Evolutionary conservation across 1,140 invertebrate genomes (phyloP).

Genomic region (Diplogasteroides magnus): DNA sequence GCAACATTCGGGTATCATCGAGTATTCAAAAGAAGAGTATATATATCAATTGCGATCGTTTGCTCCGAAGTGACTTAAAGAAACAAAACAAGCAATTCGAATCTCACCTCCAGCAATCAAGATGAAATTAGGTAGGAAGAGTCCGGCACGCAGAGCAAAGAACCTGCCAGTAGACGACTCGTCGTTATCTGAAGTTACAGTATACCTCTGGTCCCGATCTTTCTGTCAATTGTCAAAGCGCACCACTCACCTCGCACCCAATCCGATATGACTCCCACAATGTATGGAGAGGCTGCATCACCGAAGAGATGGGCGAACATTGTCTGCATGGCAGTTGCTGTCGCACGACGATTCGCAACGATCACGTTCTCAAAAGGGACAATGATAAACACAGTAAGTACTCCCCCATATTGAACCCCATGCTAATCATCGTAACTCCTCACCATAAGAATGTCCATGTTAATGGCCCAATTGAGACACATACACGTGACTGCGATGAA

Average conservation of each 20-base stretch:
- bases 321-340: constrained; percentile 89
- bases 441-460: constrained; percentile 95
- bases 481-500: constrained; percentile 64
- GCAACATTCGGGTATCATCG: not conserved
- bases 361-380: constrained; percentile 49
- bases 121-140: constrained; percentile 24
- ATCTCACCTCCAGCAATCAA: constrained; percentile 18
- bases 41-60: not conserved
- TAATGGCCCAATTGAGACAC: constrained; percentile 95
- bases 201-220: not conserved
- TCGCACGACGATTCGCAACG: constrained; percentile 76
- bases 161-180: not conserved
- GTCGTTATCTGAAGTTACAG: constrained; percentile 7
- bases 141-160: constrained; percentile 15
- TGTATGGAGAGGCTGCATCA: constrained; percentile 85
- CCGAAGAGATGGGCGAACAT: constrained; percentile 84
- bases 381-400: no score
- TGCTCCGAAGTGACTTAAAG: not conserved
- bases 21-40: not conserved
- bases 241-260: constrained; percentile 9
- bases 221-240: not conserved
- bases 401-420: not conserved
- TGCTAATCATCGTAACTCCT: not conserved
- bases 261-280: constrained; percentile 66
- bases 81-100: not conserved